phyloP scores from a whole-genome alignment of 2,797 vertebrate species.

The Pangasius macronema region DNA sequence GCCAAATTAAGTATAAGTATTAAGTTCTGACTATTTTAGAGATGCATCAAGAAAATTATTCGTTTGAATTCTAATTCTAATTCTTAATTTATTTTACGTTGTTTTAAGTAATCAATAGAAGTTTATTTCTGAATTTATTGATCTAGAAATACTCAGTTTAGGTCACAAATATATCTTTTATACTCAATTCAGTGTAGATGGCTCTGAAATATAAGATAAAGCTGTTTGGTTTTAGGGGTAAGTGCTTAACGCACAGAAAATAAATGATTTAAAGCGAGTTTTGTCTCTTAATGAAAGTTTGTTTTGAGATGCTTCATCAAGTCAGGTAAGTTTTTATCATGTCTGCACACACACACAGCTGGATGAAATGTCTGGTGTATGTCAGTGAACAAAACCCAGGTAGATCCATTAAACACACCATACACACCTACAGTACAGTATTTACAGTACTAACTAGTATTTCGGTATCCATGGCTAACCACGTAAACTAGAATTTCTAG shows the following conservation, averaged over 20 bases:
- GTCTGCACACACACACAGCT: background rate
- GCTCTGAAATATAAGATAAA: background rate
- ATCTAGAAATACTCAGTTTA: background rate
- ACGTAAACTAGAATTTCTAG: background rate
- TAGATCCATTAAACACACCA: background rate
- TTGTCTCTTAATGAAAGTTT: background rate
- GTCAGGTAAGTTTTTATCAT: background rate
- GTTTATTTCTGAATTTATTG: background rate
- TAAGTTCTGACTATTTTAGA: background rate
- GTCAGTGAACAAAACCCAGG: background rate
- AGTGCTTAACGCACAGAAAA: background rate
- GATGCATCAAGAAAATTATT: background rate
- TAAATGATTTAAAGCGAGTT: background rate
- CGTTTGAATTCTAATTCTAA: background rate
- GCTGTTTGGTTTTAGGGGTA: background rate
- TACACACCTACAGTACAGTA: background rate
- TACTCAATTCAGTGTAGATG: background rate
- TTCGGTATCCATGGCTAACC: background rate
- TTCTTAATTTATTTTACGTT: background rate
- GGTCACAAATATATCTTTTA: background rate
- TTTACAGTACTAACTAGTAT: background rate
- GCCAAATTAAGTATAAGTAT: background rate
- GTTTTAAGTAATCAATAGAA: background rate
- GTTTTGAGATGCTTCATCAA: background rate
- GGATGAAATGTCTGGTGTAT: background rate